Conservation (phyloP, 2,797 vertebrate genomes). For the Acridotheres tristis region DNA sequence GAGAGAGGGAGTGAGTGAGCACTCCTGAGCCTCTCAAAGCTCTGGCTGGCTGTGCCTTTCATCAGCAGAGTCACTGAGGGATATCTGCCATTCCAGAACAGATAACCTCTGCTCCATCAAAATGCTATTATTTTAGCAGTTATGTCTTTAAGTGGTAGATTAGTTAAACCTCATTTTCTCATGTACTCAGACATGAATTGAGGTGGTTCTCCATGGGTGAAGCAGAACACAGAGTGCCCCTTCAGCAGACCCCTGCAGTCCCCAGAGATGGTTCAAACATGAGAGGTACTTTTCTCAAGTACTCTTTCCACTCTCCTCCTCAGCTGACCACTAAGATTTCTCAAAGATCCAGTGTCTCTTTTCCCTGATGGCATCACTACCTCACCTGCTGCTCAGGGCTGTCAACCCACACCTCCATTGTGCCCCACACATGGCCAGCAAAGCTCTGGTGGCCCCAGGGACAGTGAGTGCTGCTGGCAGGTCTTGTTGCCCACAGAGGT, state of each 20-base stretch:
- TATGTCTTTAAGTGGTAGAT: neutral
- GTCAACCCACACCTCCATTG: neutral
- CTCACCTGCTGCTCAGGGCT: neutral
- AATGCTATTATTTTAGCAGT: neutral
- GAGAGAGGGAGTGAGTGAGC: neutral
- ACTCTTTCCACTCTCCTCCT: neutral
- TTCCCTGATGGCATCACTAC: neutral
- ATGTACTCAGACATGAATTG: accelerated
- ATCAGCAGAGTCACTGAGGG: neutral
- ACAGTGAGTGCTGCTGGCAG: neutral
- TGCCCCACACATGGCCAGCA: neutral
- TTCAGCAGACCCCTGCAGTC: neutral
- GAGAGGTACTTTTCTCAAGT: neutral
- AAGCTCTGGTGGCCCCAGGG: neutral
- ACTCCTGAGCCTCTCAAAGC: neutral
- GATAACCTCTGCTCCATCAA: constrained; percentile 15
- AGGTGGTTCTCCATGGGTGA: neutral
- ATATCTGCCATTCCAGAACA: neutral
- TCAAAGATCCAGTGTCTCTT: neutral
- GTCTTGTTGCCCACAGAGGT: neutral
- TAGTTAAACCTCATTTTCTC: neutral
- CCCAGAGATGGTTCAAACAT: accelerated
- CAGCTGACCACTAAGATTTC: neutral
- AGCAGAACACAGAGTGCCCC: neutral
- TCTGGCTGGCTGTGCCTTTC: neutral